Conservation (phyloP, 2,888 invertebrate species). For the Aporophyla nigra region DNA sequence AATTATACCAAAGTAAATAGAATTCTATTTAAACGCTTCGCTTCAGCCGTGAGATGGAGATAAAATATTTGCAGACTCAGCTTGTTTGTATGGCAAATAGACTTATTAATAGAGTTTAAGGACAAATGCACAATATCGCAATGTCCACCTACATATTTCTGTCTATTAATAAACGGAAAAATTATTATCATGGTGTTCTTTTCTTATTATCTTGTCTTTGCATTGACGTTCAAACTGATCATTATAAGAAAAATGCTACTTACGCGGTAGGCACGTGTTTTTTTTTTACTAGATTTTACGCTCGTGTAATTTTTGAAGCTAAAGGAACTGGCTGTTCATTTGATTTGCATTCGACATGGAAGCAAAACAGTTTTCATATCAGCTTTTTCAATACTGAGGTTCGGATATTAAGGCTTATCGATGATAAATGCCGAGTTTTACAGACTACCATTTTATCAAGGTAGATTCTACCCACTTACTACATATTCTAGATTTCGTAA, state of each 20-base stretch:
- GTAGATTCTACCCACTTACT: neutral
- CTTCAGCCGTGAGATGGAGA: slow-evolving; percentile 43
- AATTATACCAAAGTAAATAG: slow-evolving; percentile 52
- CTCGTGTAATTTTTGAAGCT: slow-evolving; percentile 32
- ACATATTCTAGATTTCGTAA: no score
- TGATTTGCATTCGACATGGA: slow-evolving; percentile 7
- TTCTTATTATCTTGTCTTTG: slow-evolving; percentile 19
- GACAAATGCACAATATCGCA: slow-evolving; percentile 22
- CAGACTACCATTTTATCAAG: neutral
- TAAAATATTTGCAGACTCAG: slow-evolving; percentile 50
- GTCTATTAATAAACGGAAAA: slow-evolving; percentile 19
- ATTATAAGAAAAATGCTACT: slow-evolving; percentile 32
- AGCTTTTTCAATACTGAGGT: slow-evolving; percentile 1
- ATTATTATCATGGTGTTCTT: slow-evolving; percentile 35
- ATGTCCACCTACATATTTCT: no score
- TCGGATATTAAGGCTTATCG: neutral
- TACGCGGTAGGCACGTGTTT: neutral
- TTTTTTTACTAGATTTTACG: slow-evolving; percentile 16
- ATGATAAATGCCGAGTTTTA: neutral
- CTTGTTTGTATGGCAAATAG: slow-evolving; percentile 49
- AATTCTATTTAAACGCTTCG: slow-evolving; percentile 37
- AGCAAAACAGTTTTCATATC: neutral
- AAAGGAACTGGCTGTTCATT: neutral
- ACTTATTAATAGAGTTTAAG: slow-evolving; percentile 46
- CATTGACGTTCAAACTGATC: slow-evolving; percentile 27